Evolutionary conservation across 1,140 invertebrate genomes (phyloP).

Genomic region (Gonioctena quinquepunctata): DNA sequence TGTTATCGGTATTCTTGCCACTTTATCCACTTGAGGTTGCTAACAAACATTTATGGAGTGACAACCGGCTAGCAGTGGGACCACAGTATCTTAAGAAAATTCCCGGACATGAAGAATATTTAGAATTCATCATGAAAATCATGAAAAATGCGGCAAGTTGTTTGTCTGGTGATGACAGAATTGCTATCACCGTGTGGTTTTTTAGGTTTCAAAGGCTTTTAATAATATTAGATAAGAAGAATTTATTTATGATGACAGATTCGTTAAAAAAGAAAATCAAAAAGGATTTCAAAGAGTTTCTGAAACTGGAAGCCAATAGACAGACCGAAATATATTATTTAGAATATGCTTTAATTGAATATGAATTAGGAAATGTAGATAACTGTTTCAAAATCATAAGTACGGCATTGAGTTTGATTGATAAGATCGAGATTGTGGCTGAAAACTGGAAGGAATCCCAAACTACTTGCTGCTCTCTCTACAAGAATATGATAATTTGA

Average conservation of each 20-base stretch:
- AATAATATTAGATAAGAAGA: conserved; percentile 57
- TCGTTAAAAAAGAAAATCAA: conserved; percentile 59
- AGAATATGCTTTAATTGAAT: conserved; percentile 67
- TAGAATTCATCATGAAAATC: conserved; percentile 57
- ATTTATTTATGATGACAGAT: conserved; percentile 51
- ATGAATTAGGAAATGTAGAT: conserved; percentile 58
- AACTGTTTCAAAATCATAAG: conserved; percentile 58
- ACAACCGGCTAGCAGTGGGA: conserved; percentile 55
- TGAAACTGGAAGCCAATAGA: conserved; percentile 61
- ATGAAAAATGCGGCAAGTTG: conserved; percentile 54
- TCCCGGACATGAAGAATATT: conserved; percentile 64
- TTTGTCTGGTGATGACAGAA: conserved; percentile 50
- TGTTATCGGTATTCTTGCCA: conserved; percentile 54
- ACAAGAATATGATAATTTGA: conserved; percentile 30
- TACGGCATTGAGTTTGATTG: conserved; percentile 55
- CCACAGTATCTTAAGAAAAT: conserved; percentile 64
- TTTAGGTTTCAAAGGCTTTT: conserved; percentile 64
- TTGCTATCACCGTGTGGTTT: conserved; percentile 63
- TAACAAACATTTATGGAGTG: conserved; percentile 42
- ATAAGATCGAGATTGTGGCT: conserved; percentile 8
- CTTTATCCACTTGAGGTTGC: conserved; percentile 43
- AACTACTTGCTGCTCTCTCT: conserved; percentile 35
- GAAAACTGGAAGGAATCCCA: conserved; percentile 25
- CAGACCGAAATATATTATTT: conserved; percentile 63
- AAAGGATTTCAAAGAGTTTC: conserved; percentile 59